These are phyloP conservation scores for Fukomys damarensis DNA, from an alignment of 2,113 vertebrate genomes.

Conservation along the genomic window DNA sequence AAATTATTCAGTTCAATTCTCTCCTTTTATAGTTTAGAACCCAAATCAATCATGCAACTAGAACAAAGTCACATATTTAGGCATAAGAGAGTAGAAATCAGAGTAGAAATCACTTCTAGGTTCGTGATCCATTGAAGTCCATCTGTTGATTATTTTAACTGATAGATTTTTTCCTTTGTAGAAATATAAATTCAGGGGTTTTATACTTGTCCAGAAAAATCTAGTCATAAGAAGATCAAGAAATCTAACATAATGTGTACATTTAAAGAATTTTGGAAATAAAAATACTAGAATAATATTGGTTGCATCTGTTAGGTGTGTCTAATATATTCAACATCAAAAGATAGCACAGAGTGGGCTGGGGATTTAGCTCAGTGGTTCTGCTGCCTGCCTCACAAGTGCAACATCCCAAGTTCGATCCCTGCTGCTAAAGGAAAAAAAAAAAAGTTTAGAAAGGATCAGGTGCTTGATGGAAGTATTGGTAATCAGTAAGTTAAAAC, in stretches of 20 bases:
- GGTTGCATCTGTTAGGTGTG: not conserved
- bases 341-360: no score
- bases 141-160: slow-evolving; percentile 18
- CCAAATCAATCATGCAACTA: not conserved
- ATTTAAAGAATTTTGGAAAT: not conserved
- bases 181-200: slow-evolving; percentile 6
- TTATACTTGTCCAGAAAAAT: not conserved
- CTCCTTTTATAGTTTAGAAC: not conserved
- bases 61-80: not conserved
- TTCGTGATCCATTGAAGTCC: not conserved
- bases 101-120: not conserved
- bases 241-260: not conserved
- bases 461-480: not conserved
- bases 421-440: no score
- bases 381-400: no score
- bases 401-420: no score
- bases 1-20: not conserved
- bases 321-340: not conserved
- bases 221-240: not conserved
- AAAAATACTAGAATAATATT: slow-evolving; percentile 9
- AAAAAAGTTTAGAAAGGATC: not conserved
- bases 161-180: not conserved
- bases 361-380: no score
- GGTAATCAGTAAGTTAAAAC: not conserved
- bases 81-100: not conserved